A percentile compares a stretch with the other conserved stretches of the same genome.
Conservation (phyloP, 2,797 vertebrate species). For the Acrossocheilus fasciatus region DNA sequence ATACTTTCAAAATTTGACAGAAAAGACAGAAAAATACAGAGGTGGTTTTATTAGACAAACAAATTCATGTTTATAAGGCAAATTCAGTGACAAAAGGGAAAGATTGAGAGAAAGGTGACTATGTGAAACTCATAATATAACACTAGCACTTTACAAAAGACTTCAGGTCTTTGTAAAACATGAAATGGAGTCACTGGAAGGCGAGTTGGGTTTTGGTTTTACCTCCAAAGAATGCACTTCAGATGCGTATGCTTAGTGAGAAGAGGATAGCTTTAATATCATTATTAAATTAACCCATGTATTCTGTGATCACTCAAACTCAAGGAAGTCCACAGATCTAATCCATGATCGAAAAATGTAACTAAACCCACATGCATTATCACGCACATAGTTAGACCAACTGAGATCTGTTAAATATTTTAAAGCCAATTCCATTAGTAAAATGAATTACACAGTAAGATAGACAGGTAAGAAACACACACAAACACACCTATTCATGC, state of each 20-base stretch:
- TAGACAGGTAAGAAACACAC: neutral
- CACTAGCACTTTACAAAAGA: slow-evolving; percentile 56
- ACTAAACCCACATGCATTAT: slow-evolving; percentile 35
- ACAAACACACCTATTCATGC: slow-evolving; percentile 14
- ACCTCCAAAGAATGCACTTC: neutral
- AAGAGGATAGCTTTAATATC: neutral
- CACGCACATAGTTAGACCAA: slow-evolving; percentile 53
- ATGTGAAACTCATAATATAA: slow-evolving; percentile 73
- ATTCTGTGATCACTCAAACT: neutral
- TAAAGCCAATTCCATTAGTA: slow-evolving; percentile 62
- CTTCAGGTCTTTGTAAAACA: slow-evolving; percentile 66
- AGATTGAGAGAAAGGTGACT: slow-evolving; percentile 56
- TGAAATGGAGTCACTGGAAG: slow-evolving; percentile 62
- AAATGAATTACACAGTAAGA: slow-evolving; percentile 51
- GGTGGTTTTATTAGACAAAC: neutral
- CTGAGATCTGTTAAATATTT: slow-evolving; percentile 65
- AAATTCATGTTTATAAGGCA: neutral
- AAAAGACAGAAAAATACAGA: neutral
- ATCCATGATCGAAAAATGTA: neutral
- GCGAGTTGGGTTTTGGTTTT: slow-evolving; percentile 19
- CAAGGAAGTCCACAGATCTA: neutral
- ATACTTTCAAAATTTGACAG: neutral
- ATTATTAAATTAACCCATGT: neutral
- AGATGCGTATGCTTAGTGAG: neutral
- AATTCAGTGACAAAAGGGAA: slow-evolving; percentile 24